These are phyloP conservation scores for Eulemur rubriventer DNA, from an alignment of 2,797 vertebrate genomes.

Conservation along the genomic window DNA sequence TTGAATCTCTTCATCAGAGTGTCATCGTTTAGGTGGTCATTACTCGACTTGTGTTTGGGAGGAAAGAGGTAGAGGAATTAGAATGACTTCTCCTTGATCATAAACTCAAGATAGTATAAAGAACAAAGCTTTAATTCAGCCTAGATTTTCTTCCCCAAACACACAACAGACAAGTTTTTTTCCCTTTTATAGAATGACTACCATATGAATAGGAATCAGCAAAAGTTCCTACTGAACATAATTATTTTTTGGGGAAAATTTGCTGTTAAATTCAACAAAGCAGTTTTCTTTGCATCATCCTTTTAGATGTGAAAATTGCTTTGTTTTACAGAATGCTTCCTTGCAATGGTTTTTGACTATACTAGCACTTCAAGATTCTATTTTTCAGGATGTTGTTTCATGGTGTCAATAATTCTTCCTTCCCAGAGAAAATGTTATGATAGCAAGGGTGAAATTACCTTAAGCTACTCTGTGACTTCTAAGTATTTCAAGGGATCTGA, in stretches of 20 bases:
- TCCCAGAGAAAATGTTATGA: slow-evolving; percentile 14
- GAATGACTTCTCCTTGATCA: neutral
- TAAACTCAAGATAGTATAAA: slow-evolving; percentile 16
- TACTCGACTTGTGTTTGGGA: neutral
- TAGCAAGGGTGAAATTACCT: neutral
- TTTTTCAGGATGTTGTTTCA: neutral
- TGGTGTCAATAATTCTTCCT: slow-evolving; percentile 3
- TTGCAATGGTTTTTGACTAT: neutral
- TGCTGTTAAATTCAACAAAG: neutral
- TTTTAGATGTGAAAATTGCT: neutral
- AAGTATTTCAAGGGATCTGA: neutral
- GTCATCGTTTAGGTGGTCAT: neutral
- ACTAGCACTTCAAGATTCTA: neutral
- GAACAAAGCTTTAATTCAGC: neutral
- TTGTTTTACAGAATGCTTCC: neutral
- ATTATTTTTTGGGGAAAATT: slow-evolving; percentile 8
- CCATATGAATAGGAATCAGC: neutral
- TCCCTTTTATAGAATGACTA: neutral
- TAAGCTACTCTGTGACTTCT: neutral
- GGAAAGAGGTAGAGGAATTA: neutral
- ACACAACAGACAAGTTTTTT: neutral
- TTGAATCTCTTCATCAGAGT: neutral
- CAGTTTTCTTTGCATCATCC: neutral
- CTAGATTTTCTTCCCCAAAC: neutral
- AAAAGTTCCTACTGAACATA: neutral